Base-by-base conservation (phyloP, 2,797 vertebrate genomes). In the Syngnathus acus region DNA sequence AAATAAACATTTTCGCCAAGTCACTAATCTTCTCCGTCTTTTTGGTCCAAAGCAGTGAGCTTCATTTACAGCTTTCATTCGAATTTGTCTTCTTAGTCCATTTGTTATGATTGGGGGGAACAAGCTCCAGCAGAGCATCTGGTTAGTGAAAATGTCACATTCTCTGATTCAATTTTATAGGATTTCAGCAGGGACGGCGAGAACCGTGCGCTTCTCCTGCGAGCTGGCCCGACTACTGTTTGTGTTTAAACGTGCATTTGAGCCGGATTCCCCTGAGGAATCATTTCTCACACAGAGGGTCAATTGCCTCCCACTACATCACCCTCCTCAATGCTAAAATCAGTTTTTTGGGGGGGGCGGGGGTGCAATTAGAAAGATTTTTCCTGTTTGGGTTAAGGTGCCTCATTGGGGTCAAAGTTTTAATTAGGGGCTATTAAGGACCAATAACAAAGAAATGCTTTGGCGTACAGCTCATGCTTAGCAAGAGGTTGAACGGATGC, bases 381-480 rank as follows among this genome's bases (percentile, higher is more conserved):
- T 94, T 95, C 93, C 94, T 97, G 94, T 97, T 99, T 98, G 95
- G 93, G 90, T 94, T 94, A 91, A 85, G 89, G 91, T 93, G 92
- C 88, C 86, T 90, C 78, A 80, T 79, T 75, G 90, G 92, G 94
- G 94, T 95, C 93, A 94, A 83, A 79, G 82, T 93, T 95, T 95
- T 94, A 95, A 96, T 96, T 94, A 94, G 92, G 81, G 75, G 78
- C 91, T 85, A 93, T 94, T 97, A 95, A 94, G 88, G 93, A 91
- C 91, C 91, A 92, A 93, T 94, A 95, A 95, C 92, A 95, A 93
- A 91, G 92, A 90, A 91, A 94, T 94, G 90, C 93, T 94, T 93
- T 90, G 92, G 91, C 90, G 92, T 93, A 93, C n/a, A 62, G 16
- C 38, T 43, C 60, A 61, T 26, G 19, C 6, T 68, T 64, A 67